Base-by-base conservation (phyloP, 1,140 invertebrate species). In the Sitophilus oryzae region DNA sequence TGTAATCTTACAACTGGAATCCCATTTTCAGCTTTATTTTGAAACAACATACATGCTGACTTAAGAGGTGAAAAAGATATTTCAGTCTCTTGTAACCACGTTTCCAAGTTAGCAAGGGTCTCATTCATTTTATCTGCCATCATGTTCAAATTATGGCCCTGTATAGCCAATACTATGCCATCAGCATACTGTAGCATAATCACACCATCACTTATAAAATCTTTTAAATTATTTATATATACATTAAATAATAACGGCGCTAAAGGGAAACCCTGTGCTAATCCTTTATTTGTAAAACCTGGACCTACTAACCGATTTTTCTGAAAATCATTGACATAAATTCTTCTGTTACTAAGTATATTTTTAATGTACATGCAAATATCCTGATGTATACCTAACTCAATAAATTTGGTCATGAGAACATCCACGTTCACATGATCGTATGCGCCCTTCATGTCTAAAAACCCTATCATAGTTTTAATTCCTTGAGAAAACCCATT, bases 401-500 rank as follows among this genome's bases (percentile, higher is more conserved):
- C 20, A 46, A 4, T 4, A n/a, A 25, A 30, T 46, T 8, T 46
- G 9, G n/a, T n/a, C n/a, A n/a, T 30, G 3, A 46, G 15, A 3
- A 5, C 3, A 46, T 14, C 15, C 8, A 25, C n/a, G 14, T 42
- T 21, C 5, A 50, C 47, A 8, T 21, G 4, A 16, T 50, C 47
- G 38, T 38, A 50, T 9, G 34, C 47, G 2, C 20, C 30, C 6
- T 38, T 21, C 4, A 47, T 8, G 45, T 47, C 23, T 9, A 50
- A 4, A 38, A 40, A 38, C 2, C 36, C 34, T 4, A 3, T 9
- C 19, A 50, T 16, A 5, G 20, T 3, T 18, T 18, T 15, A 9
- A 22, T 50, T 3, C 30, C 30, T 16, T 4, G 4, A 10, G 4
- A 3, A 5, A 37, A 18, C 3, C 20, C 37, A 3, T 21, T 3